Percentiles rank a stretch among this genome's conserved stretches.
These are phyloP conservation scores for Bibio marci DNA, from an alignment of 2,888 invertebrate genomes.

Conservation along the genomic window DNA sequence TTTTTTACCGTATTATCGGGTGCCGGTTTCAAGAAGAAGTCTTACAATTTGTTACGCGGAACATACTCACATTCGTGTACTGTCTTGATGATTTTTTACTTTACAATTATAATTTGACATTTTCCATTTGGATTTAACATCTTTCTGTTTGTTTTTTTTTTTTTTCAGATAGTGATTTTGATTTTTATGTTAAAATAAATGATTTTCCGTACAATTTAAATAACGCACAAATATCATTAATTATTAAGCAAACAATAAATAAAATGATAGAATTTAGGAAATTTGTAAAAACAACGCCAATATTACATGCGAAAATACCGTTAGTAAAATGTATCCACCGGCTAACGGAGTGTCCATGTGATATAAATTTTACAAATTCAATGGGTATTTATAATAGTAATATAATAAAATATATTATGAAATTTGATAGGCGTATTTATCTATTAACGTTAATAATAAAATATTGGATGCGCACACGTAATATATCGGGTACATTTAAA, in stretches of 20 bases:
- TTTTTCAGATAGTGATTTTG: slow-evolving; percentile 4
- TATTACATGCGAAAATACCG: slow-evolving; percentile 4
- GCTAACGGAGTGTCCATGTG: slow-evolving; percentile 1
- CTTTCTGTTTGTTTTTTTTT: neutral
- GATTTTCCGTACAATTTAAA: neutral
- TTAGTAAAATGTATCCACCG: slow-evolving; percentile 3
- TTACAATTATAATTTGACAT: too few species aligned
- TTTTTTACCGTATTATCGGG: too few species aligned
- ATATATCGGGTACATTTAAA: slow-evolving; percentile 1
- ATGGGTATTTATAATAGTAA: slow-evolving; percentile 5
- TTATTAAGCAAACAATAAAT: neutral
- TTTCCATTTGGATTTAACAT: too few species aligned
- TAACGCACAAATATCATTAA: neutral
- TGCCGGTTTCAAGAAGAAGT: too few species aligned
- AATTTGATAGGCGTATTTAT: slow-evolving; percentile 5
- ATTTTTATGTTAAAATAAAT: slow-evolving; percentile 2
- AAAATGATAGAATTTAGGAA: neutral
- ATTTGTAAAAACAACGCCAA: neutral
- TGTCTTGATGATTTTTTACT: too few species aligned
- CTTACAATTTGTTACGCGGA: too few species aligned
- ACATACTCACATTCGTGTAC: too few species aligned
- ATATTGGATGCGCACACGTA: slow-evolving; percentile 5
- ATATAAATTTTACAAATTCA: slow-evolving; percentile 5
- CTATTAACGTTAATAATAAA: slow-evolving; percentile 5
- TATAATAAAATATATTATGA: slow-evolving; percentile 3